phyloP scores from a whole-genome alignment of 2,797 vertebrate genomes.

The Pseudochirops corinnae region DNA sequence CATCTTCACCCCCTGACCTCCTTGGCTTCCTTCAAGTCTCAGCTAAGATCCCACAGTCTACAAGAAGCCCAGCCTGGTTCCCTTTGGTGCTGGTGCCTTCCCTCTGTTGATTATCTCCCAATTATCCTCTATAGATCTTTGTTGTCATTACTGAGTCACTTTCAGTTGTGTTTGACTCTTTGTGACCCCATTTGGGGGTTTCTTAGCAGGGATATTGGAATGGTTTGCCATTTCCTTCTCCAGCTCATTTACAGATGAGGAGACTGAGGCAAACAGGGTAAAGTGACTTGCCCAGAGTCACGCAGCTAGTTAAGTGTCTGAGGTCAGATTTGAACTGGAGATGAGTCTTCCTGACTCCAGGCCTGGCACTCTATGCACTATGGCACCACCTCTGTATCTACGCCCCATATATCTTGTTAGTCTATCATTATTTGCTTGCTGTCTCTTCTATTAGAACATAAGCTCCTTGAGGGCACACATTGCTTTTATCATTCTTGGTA shows the following conservation, averaged over 20 bases:
- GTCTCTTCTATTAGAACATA: background rate
- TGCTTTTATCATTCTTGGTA: background rate
- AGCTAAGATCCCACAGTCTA: background rate
- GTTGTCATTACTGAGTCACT: background rate
- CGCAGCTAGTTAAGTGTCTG: background rate
- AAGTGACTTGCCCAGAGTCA: background rate
- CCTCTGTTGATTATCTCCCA: background rate
- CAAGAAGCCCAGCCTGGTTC: background rate
- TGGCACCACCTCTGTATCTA: background rate
- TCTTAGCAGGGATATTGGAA: background rate
- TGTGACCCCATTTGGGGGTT: background rate
- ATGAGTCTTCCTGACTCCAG: background rate
- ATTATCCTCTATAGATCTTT: background rate
- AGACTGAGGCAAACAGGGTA: background rate
- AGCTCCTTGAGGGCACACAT: background rate
- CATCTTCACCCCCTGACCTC: background rate
- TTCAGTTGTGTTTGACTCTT: background rate
- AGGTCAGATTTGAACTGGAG: background rate
- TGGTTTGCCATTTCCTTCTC: background rate
- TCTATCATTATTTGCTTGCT: background rate
- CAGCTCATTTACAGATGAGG: background rate
- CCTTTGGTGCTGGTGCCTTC: background rate
- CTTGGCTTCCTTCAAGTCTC: background rate
- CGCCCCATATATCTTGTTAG: background rate
- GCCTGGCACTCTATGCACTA: too few species aligned